Base-by-base conservation (phyloP, 2,888 invertebrate genomes). In the Lepidocyrtinus sp. region DNA sequence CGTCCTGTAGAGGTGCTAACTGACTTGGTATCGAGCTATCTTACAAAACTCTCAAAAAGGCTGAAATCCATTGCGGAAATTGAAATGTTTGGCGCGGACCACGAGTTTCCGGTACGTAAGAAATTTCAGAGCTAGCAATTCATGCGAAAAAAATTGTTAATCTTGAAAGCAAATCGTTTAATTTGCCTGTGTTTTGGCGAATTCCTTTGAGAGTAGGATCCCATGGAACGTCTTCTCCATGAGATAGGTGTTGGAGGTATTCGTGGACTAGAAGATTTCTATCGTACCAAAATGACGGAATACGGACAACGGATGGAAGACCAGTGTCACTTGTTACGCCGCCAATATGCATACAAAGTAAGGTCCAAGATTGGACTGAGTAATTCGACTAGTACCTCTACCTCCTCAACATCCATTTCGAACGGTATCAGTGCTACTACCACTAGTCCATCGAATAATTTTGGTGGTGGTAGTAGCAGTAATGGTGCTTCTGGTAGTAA, bases 201-300 rank as follows among this genome's bases (percentile, higher is more conserved):
- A n/a, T n/a, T n/a, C n/a, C n/a, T n/a, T n/a, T n/a, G n/a, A n/a
- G n/a, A 87, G n/a, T 83, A 92, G 92, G 91, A 92, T 88, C 89
- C 90, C 21, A 88, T 92, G 85, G 92, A 92, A 86, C 90, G 91
- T 87, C 91, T 92, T 19, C 89, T 92, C 62, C 89, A 90, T 65
- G 92, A 93, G 88, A 90, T 91, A 85, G 92, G 92, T 0, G 87
- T 92, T 36, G 92, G 92, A 45, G 91, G 92, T 22, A 89, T 91
- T 3, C 88, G 88, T 63, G 90, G 89, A 1, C 87, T 93, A 19
- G 90, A 92, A 84, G 90, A 91, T 85, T 92, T 91, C 88, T 92
- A 92, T 87, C 91, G 91, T 83, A 87, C 86, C 7, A 85, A 89
- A n/a, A 86, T 90, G 12, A 79, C 89, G 1, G 85, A 87, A 24